phyloP scores from a whole-genome alignment of 2,797 vertebrate species.

The Premnoplex brunnescens region DNA sequence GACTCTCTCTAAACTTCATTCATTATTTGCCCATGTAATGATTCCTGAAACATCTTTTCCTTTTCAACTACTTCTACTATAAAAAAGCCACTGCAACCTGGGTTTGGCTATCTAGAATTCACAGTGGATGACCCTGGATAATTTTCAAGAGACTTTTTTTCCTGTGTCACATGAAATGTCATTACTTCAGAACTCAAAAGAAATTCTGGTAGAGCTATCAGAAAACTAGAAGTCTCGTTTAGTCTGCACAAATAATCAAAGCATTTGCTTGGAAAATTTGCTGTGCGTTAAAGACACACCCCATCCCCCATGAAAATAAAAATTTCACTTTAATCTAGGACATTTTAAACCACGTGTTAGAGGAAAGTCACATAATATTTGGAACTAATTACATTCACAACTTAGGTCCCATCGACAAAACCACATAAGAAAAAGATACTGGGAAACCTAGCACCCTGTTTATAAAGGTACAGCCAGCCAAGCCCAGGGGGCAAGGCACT shows the following conservation, averaged over 20 bases:
- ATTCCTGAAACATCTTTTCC: background rate
- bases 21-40: background rate
- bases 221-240: background rate
- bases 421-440: background rate
- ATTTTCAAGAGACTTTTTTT: background rate
- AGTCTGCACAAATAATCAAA: background rate
- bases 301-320: background rate
- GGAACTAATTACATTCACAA: background rate
- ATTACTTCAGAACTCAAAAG: background rate
- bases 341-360: background rate
- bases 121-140: background rate
- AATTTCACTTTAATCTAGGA: background rate
- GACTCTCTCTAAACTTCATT: background rate
- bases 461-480: background rate
- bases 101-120: background rate
- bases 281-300: background rate
- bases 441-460: background rate
- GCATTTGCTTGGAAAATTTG: background rate
- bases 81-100: background rate
- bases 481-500: background rate
- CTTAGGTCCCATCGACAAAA: background rate
- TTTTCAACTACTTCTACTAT: background rate
- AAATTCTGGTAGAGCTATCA: background rate
- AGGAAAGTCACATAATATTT: background rate
- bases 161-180: background rate